Base-by-base conservation (phyloP, 2,797 vertebrate species). In the Lophius americanus region DNA sequence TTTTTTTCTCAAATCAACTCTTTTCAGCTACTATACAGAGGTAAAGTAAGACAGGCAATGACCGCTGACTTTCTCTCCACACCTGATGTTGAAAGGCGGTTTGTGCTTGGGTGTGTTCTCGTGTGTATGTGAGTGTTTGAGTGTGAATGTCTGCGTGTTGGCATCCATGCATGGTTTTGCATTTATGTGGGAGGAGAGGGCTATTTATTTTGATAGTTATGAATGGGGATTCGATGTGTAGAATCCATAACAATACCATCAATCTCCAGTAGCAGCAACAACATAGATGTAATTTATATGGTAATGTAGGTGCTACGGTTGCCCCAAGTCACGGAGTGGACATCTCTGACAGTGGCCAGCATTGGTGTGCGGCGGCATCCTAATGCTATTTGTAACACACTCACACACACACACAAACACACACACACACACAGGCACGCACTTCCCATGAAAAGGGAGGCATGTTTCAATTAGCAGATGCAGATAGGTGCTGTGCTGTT, bases 261-360 rank as follows among this genome's bases (percentile, higher is more conserved):
- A 93, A 89, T 92, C 90, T 87, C 82, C 78, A 73, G 83, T 82
- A 81, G 89, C 79, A 74, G 82, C 85, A 82, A 81, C 89, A 92
- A 89, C 90, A 87, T 83, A 81, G 85, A 92, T 91, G 91, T 93
- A 89, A 94, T 94, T 94, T 94, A 93, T 93, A 94, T 94, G 93
- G 89, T 93, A 94, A 94, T 94, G 88, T 71, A 68, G 68, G 76
- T 78, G 66, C 72, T 70, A 36, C 65, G 83, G 82, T 82, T 72
- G 82, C 86, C 84, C 83, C 60, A 66, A 86, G 88, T 86, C 88
- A 88, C 78, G 51, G 68, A 66, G 85, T 83, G 90, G 87, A 85
- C 82, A 79, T 88, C 88, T 85, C 69, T 82, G 87, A 90, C 86
- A 84, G 85, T 85, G 85, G 85, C 89, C 91, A 79, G 78, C 76